Evolutionary conservation across 2,888 invertebrate genomes (phyloP).

Genomic region (Spicauda simplicius): DNA sequence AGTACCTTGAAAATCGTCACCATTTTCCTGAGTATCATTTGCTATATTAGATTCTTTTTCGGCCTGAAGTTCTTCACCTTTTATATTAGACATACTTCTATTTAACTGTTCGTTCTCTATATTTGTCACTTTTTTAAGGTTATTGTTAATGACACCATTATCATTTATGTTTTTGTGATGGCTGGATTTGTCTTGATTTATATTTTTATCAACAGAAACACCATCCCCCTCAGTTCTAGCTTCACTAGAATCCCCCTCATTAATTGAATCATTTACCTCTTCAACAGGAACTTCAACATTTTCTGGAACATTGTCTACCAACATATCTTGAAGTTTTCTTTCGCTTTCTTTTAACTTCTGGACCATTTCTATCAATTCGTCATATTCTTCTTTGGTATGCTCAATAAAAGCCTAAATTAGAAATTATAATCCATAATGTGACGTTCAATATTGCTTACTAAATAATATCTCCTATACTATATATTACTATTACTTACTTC

Average conservation of each 20-base stretch:
- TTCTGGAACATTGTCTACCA: conserved; percentile 68
- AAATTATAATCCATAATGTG: conserved; percentile 44
- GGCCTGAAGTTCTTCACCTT: conserved; percentile 51
- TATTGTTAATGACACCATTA: conserved; percentile 53
- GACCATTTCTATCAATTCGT: conserved; percentile 87
- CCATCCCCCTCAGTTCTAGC: conserved; percentile 30
- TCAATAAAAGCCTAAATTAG: conserved; percentile 79
- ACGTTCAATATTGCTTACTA: conserved; percentile 44
- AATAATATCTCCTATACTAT: conserved; percentile 42
- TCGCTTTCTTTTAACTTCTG: conserved; percentile 89
- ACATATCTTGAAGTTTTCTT: conserved; percentile 85
- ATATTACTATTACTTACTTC: conserved; percentile 75
- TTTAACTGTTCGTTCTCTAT: conserved; percentile 79
- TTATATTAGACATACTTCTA: conserved; percentile 63
- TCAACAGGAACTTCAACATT: conserved; percentile 68
- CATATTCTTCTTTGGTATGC: conserved; percentile 82
- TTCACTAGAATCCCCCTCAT: conserved; percentile 16
- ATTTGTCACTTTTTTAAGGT: conserved; percentile 75
- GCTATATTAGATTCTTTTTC: conserved; percentile 47
- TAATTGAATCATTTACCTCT: conserved; percentile 48
- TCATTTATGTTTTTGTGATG: conserved; percentile 59
- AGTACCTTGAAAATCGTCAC: conserved; percentile 32
- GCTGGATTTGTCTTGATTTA: conserved; percentile 51
- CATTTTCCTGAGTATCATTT: conserved; percentile 47
- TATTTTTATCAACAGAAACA: conserved; percentile 41